Evolutionary conservation across 2,888 invertebrate genomes (phyloP).

Genomic region (Leptinotarsa peninsularis): DNA sequence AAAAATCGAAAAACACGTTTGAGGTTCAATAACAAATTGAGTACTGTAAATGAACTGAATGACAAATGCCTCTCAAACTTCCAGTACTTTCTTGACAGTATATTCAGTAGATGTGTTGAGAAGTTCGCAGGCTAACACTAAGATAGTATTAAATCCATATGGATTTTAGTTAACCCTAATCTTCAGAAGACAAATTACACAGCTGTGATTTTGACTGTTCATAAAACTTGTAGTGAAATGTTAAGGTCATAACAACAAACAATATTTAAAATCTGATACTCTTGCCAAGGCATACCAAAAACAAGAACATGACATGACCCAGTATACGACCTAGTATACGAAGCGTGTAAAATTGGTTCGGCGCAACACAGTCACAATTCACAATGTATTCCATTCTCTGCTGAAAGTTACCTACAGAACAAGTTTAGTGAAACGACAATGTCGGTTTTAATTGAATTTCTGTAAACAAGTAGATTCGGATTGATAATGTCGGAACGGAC

Average conservation of each 20-base stretch:
- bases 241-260: background rate
- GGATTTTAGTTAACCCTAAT: no score
- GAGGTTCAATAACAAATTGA: no score
- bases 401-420: constrained; percentile 27
- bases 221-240: background rate
- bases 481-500: constrained; percentile 22
- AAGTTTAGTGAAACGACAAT: constrained; percentile 28
- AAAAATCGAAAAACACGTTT: no score
- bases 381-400: constrained; percentile 24
- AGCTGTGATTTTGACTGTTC: background rate
- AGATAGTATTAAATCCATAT: no score
- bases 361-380: background rate
- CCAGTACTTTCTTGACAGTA: no score
- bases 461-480: constrained; percentile 21
- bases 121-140: no score
- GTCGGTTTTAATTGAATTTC: constrained; percentile 35
- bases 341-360: constrained; percentile 11
- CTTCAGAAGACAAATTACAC: no score
- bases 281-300: background rate
- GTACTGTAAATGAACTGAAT: no score
- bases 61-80: no score
- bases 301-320: background rate
- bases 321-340: constrained; percentile 8
- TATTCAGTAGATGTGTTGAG: no score
- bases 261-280: background rate